Conservation (phyloP, 2,113 vertebrate species). For the Microcebus griseorufus region DNA sequence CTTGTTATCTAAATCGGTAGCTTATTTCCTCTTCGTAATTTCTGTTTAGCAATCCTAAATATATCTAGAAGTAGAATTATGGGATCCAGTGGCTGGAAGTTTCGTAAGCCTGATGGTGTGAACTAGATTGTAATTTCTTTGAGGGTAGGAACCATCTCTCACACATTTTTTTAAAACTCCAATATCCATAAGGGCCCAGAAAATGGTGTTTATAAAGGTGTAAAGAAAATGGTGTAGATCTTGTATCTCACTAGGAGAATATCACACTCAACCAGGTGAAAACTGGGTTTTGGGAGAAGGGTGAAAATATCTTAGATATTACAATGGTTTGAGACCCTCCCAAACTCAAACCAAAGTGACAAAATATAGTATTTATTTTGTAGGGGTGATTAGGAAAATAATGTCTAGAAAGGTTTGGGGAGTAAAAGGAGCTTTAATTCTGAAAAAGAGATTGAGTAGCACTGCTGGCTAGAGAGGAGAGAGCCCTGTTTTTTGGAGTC, state of each 20-base stretch:
- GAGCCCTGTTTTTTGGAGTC: background rate
- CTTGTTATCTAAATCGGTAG: background rate
- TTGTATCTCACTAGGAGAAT: background rate
- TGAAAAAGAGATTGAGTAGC: background rate
- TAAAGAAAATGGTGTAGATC: background rate
- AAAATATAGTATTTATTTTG: conserved; percentile 4
- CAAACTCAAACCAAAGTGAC: background rate
- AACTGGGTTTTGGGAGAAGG: background rate
- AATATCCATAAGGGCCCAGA: background rate
- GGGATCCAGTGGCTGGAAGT: background rate
- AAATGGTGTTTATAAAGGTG: background rate
- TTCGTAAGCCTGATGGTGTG: background rate
- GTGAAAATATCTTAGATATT: background rate
- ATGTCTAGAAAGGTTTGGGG: background rate
- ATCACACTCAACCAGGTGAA: background rate
- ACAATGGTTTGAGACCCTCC: background rate
- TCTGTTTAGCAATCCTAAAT: background rate
- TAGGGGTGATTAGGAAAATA: background rate
- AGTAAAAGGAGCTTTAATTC: background rate
- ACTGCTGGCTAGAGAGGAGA: background rate
- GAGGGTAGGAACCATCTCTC: background rate
- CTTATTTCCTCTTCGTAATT: background rate
- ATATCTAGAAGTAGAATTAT: background rate
- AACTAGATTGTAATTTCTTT: background rate
- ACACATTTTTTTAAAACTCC: background rate